phyloP scores from a whole-genome alignment of 2,888 invertebrate genomes.

The Colletes collaris region DNA sequence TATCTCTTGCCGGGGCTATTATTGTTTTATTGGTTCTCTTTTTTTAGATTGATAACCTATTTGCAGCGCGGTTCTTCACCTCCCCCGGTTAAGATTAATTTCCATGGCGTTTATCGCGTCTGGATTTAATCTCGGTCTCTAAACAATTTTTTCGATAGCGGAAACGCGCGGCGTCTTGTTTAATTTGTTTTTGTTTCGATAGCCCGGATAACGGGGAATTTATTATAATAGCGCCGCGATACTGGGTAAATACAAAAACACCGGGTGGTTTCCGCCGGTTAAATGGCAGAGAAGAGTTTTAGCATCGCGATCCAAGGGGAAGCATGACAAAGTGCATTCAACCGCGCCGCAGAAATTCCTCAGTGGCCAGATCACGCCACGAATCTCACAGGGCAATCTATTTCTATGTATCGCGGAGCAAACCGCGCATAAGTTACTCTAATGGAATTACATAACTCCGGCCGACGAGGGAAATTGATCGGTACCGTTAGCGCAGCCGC shows the following conservation, averaged over 20 bases:
- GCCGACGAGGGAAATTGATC: constrained; percentile 26
- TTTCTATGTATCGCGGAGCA: constrained; percentile 14
- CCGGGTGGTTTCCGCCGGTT: too few species aligned
- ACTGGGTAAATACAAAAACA: too few species aligned
- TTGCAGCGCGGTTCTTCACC: constrained; percentile 35
- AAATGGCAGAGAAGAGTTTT: not conserved
- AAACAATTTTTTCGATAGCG: too few species aligned
- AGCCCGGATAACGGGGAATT: too few species aligned
- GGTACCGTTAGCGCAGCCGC: constrained; percentile 20
- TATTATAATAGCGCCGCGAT: too few species aligned
- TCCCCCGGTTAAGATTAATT: not conserved
- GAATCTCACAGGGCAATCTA: constrained; percentile 13
- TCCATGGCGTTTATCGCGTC: too few species aligned
- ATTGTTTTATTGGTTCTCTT: constrained; percentile 11
- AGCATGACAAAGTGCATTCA: constrained; percentile 17
- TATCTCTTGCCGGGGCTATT: constrained; percentile 26
- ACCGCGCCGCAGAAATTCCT: constrained; percentile 22
- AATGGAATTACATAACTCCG: constrained; percentile 30
- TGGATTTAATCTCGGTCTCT: too few species aligned
- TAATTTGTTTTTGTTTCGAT: too few species aligned
- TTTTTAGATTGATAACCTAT: constrained; percentile 12
- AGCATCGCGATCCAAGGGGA: constrained; percentile 1
- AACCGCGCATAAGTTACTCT: constrained; percentile 5
- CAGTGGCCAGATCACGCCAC: not conserved
- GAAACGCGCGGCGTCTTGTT: too few species aligned